Evolutionary conservation across 2,888 invertebrate species (phyloP).

Genomic region (Notodonta dromedarius): DNA sequence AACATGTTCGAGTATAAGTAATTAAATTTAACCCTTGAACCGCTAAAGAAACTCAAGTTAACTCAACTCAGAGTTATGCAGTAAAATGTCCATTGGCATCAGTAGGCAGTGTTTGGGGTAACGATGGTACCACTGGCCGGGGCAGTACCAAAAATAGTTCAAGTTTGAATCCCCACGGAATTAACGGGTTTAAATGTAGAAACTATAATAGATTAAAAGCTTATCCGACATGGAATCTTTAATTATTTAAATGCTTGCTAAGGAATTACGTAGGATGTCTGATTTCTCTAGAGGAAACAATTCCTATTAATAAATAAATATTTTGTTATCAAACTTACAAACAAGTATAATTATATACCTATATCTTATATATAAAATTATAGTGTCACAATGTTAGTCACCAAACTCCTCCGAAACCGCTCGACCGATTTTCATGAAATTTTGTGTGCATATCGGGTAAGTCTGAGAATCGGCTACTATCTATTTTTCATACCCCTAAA

Average conservation of each 20-base stretch:
- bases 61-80: conserved; percentile 1
- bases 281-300: conserved; percentile 1
- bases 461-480: too few species aligned
- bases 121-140: too few species aligned
- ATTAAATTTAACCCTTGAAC: conserved; percentile 6
- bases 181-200: neutral
- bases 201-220: neutral
- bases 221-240: neutral
- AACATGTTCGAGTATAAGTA: neutral
- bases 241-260: neutral
- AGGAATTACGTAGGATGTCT: neutral
- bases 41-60: conserved; percentile 5
- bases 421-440: too few species aligned
- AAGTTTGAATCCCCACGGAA: neutral
- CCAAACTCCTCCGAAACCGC: too few species aligned
- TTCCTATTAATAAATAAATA: too few species aligned
- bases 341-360: too few species aligned
- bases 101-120: neutral
- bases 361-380: too few species aligned
- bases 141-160: neutral
- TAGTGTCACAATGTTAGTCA: too few species aligned
- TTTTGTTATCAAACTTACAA: too few species aligned
- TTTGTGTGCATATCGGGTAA: too few species aligned
- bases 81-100: conserved; percentile 1
- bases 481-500: too few species aligned